Conservation (phyloP, 92 coral and sea anemone species). For the Blastomussa wellsi region DNA sequence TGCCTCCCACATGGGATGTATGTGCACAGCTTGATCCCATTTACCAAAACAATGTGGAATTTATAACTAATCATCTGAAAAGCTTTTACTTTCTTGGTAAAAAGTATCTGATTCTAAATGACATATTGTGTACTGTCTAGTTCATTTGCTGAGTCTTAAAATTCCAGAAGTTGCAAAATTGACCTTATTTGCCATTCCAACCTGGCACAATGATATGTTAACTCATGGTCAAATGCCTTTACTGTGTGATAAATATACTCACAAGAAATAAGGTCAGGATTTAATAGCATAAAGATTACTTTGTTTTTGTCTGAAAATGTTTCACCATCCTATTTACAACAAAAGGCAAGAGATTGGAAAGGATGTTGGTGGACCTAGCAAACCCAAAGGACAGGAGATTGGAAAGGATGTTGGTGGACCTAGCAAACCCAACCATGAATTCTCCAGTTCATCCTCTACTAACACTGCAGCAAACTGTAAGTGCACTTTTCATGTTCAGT, state of each 20-base stretch:
- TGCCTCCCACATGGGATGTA: conserved; percentile 15
- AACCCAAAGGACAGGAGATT: background rate
- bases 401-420: conserved; percentile 15
- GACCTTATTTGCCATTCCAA: conserved; percentile 6
- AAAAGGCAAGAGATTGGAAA: conserved; percentile 8
- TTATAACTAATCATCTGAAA: conserved; percentile 10
- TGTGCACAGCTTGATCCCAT: conserved; percentile 20
- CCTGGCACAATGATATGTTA: conserved; percentile 11
- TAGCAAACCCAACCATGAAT: conserved; percentile 10
- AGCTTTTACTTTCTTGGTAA: conserved; percentile 18
- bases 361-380: conserved; percentile 18
- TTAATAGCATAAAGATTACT: conserved; percentile 17
- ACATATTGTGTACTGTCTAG: conserved; percentile 12
- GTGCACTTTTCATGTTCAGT: conserved; percentile 13
- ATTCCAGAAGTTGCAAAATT: conserved; percentile 16
- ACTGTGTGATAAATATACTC: conserved; percentile 14
- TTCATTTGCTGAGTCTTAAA: conserved; percentile 7
- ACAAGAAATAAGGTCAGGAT: conserved; percentile 4
- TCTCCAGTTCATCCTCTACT: conserved; percentile 4
- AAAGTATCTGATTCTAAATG: conserved; percentile 7
- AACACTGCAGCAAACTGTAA: conserved; percentile 14
- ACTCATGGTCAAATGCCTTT: conserved; percentile 14
- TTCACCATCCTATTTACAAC: conserved; percentile 17
- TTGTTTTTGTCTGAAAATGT: conserved; percentile 15
- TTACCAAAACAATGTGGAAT: conserved; percentile 17